Conservation (phyloP, 2,113 vertebrate species). For the Pelusios castaneus region DNA sequence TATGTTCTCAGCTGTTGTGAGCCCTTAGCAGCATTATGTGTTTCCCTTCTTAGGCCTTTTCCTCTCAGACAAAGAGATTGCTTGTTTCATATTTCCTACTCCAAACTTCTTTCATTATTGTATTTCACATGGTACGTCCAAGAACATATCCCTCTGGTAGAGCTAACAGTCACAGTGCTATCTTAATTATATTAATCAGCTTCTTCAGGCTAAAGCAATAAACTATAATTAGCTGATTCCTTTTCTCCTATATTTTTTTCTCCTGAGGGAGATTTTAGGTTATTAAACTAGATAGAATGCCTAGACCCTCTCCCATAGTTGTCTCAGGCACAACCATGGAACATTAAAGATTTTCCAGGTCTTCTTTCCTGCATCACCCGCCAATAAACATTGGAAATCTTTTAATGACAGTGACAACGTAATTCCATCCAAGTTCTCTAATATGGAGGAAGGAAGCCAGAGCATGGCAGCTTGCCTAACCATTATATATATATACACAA, state of each 20-base stretch:
- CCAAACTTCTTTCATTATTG: background rate
- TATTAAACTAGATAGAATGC: constrained; percentile 36
- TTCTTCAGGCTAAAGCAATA: constrained; percentile 50
- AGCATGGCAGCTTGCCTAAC: background rate
- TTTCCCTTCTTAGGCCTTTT: background rate
- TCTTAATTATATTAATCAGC: constrained; percentile 58
- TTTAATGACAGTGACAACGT: background rate
- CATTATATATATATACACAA: too few relatives aligned
- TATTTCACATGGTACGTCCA: background rate
- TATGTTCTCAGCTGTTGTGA: background rate
- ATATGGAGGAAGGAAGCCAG: background rate
- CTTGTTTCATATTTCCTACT: background rate
- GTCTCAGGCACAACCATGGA: background rate
- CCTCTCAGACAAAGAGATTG: background rate
- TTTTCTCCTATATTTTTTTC: constrained; percentile 20
- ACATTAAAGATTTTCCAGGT: rapidly evolving
- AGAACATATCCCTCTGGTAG: background rate
- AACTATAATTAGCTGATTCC: constrained; percentile 51
- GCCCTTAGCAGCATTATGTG: background rate
- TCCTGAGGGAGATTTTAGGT: constrained; percentile 17
- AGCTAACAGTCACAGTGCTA: constrained; percentile 28
- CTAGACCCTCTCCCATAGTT: background rate
- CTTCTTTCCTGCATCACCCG: background rate
- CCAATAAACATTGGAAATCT: background rate
- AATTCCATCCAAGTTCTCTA: background rate